phyloP scores from a whole-genome alignment of 1,140 invertebrate species.

The Ceratitis capitata region DNA sequence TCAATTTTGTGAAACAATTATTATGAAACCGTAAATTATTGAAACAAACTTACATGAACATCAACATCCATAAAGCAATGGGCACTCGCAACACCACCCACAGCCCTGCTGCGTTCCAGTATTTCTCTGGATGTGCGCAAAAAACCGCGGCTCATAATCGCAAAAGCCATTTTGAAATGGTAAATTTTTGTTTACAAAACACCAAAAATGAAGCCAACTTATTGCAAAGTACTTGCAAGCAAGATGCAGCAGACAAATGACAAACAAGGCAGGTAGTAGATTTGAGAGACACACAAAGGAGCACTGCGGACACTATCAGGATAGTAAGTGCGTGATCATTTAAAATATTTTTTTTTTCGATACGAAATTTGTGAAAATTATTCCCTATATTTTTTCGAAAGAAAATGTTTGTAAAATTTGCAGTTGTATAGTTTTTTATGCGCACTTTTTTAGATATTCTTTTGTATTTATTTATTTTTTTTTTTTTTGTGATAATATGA shows the following conservation, averaged over 20 bases:
- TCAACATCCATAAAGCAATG: conserved; percentile 47
- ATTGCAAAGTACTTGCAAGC: neutral
- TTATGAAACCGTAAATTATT: no score
- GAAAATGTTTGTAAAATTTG: neutral
- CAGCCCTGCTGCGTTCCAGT: conserved; percentile 62
- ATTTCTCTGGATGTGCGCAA: conserved; percentile 63
- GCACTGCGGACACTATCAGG: conserved; percentile 5
- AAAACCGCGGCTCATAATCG: conserved; percentile 57
- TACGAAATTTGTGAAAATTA: neutral
- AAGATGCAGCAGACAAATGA: no score
- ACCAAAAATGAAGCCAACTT: neutral
- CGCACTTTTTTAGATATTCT: neutral
- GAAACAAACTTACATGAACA: conserved; percentile 47
- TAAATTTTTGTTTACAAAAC: conserved; percentile 12
- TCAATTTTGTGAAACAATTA: no score
- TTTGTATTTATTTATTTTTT: neutral
- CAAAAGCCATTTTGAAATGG: conserved; percentile 53
- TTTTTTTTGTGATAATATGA: neutral
- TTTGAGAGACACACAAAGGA: neutral
- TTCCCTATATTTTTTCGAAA: no score
- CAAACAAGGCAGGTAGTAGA: conserved; percentile 2
- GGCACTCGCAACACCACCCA: conserved; percentile 45
- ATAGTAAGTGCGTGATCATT: conserved; percentile 33
- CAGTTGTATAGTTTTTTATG: neutral
- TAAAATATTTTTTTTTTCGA: neutral